Conservation (phyloP, 1,140 invertebrate genomes). For the Mactra quadrangularis region DNA sequence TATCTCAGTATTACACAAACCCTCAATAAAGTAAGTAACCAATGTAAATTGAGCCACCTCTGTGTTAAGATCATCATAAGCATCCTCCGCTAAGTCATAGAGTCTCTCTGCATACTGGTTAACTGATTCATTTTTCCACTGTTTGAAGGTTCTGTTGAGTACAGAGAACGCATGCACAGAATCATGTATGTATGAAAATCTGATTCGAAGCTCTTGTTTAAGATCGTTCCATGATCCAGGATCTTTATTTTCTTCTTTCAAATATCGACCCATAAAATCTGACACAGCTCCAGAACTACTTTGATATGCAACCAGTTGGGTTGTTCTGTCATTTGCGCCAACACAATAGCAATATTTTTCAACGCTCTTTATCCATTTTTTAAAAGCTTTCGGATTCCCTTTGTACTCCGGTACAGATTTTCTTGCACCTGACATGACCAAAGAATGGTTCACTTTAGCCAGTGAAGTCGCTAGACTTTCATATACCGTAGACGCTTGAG, state of each 20-base stretch:
- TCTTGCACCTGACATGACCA: background rate
- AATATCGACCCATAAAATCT: constrained; percentile 26
- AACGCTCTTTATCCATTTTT: background rate
- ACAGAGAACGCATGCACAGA: constrained; percentile 9
- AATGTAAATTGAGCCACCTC: background rate
- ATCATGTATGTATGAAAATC: constrained; percentile 24
- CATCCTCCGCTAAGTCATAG: background rate
- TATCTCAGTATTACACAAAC: background rate
- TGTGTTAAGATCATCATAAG: background rate
- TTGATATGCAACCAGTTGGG: background rate
- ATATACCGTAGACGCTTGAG: no score
- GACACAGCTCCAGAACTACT: constrained; percentile 4
- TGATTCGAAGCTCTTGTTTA: constrained; percentile 11
- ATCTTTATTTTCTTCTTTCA: background rate
- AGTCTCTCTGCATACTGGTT: background rate
- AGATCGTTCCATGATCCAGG: background rate
- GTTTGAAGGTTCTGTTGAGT: constrained; percentile 13
- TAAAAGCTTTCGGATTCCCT: background rate
- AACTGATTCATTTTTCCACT: constrained; percentile 1
- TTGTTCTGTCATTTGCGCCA: background rate
- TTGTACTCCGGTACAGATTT: background rate
- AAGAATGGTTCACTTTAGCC: no score
- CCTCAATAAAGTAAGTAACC: constrained; percentile 13
- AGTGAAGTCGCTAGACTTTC: no score
- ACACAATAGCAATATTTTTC: background rate